These are phyloP conservation scores for Cheilosia grossa DNA, from an alignment of 2,888 invertebrate genomes.

Conservation along the genomic window DNA sequence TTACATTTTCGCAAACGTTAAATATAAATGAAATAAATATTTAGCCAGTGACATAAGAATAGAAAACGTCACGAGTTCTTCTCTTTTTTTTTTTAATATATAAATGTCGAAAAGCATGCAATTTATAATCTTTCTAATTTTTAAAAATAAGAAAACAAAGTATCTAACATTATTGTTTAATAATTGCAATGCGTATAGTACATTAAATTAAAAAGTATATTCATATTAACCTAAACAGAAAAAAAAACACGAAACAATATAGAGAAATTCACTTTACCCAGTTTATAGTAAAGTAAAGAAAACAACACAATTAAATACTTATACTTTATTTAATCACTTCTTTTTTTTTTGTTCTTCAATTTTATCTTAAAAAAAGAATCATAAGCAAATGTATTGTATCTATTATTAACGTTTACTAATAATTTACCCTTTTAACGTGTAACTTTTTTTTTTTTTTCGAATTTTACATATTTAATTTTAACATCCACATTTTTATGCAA, in stretches of 20 bases:
- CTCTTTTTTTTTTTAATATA: constrained; percentile 17
- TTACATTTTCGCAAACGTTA: constrained; percentile 65
- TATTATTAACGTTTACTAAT: constrained; percentile 53
- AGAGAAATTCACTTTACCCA: constrained; percentile 53
- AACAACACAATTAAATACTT: constrained; percentile 32
- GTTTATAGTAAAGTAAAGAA: constrained; percentile 51
- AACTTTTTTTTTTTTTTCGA: constrained; percentile 22
- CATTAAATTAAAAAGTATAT: constrained; percentile 25
- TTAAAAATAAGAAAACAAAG: constrained; percentile 6
- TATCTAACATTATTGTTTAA: constrained; percentile 38
- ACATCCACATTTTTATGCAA: constrained; percentile 16
- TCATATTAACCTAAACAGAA: constrained; percentile 43
- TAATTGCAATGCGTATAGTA: constrained; percentile 43
- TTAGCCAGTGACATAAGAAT: constrained; percentile 15
- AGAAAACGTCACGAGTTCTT: constrained; percentile 43
- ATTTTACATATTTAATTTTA: constrained; percentile 42
- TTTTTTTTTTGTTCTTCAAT: constrained; percentile 24
- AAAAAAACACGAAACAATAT: constrained; percentile 16
- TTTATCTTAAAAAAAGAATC: constrained; percentile 44
- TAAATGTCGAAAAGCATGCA: constrained; percentile 41
- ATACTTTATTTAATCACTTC: constrained; percentile 33
- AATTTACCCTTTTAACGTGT: constrained; percentile 33
- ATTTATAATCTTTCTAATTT: constrained; percentile 47
- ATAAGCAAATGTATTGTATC: constrained; percentile 69
- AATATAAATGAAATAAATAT: constrained; percentile 23